phyloP scores from a whole-genome alignment of 2,888 invertebrate species.

The Palloptera scutellata region DNA sequence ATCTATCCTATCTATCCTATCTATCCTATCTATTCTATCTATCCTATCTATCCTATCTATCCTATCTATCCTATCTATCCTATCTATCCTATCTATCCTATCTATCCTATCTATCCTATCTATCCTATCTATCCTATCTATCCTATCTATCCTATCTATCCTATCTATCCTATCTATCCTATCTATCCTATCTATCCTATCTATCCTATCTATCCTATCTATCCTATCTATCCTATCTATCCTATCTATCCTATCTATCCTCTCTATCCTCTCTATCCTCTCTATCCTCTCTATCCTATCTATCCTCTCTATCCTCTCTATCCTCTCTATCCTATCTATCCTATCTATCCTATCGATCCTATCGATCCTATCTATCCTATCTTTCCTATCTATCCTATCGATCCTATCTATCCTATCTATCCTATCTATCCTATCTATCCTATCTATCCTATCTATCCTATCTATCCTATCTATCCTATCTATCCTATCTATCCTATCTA shows the following conservation, averaged over 20 bases:
- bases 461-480: slow-evolving; percentile 1
- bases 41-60: not conserved
- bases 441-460: not conserved
- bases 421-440: not conserved
- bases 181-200: not conserved
- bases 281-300: not conserved
- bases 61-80: not conserved
- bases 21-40: not conserved
- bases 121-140: not conserved
- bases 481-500: not conserved
- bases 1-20: not conserved
- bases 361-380: not conserved
- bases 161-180: not conserved
- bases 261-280: not conserved
- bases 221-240: not conserved
- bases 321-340: not conserved
- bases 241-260: not conserved
- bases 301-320: not conserved
- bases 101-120: not conserved
- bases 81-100: no score
- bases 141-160: not conserved
- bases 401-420: not conserved
- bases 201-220: not conserved
- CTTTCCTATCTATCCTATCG: not conserved
- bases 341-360: not conserved